phyloP scores from a whole-genome alignment of 2,888 invertebrate genomes.

The Plemyria rubiginata region DNA sequence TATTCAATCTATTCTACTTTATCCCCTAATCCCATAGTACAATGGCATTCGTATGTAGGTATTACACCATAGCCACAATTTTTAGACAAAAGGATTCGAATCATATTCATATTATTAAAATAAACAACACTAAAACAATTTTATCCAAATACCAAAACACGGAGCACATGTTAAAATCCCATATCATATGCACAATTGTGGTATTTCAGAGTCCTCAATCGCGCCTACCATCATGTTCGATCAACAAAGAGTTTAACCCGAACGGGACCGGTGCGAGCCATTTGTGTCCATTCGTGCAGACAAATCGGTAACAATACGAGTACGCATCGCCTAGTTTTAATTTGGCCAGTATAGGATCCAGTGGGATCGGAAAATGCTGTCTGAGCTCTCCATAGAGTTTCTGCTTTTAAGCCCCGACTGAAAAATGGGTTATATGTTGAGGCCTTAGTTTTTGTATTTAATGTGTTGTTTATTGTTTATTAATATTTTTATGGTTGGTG shows the following conservation, averaged over 20 bases:
- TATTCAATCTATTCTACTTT: no score
- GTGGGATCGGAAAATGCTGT: conserved; percentile 64
- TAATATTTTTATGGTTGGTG: no score
- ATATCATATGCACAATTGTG: conserved; percentile 17
- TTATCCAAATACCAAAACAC: not conserved
- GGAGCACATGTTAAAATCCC: conserved; percentile 15
- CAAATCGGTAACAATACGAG: conserved; percentile 80
- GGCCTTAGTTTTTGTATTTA: not conserved
- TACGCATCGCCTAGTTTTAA: conserved; percentile 82
- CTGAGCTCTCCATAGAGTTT: conserved; percentile 50
- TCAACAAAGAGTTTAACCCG: conserved; percentile 76
- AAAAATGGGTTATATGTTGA: not conserved
- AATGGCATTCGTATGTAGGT: no score
- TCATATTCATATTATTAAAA: no score
- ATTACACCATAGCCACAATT: no score
- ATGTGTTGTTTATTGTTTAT: not conserved
- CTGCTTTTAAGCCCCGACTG: not conserved
- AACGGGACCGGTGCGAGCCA: conserved; percentile 61
- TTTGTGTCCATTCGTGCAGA: conserved; percentile 80
- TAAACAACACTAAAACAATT: not conserved
- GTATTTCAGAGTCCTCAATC: conserved; percentile 12
- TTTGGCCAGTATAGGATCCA: conserved; percentile 76
- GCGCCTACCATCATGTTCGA: conserved; percentile 56
- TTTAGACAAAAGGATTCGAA: no score
- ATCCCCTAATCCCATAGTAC: no score